Evolutionary conservation across 2,888 invertebrate genomes (phyloP).

Genomic region (Acrobasis suavella): DNA sequence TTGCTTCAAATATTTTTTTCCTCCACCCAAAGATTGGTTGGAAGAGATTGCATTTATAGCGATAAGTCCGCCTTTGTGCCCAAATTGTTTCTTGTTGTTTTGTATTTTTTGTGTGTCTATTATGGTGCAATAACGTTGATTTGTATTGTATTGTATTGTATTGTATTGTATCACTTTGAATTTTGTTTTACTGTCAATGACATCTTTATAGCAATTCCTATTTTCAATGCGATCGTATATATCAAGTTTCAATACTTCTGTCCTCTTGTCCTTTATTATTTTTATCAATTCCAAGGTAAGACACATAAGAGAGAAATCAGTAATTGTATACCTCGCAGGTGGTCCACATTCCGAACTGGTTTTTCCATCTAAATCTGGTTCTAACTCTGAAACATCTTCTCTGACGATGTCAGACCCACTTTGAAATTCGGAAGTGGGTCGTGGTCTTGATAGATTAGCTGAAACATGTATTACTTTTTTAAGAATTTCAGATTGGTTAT

Average conservation of each 20-base stretch:
- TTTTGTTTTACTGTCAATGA: background rate
- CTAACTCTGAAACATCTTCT: slow-evolving; percentile 83
- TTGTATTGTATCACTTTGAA: too few relatives aligned
- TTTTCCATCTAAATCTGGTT: slow-evolving; percentile 70
- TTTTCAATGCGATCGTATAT: too few relatives aligned
- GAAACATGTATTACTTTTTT: slow-evolving; percentile 28
- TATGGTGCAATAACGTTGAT: too few relatives aligned
- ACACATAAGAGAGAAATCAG: background rate
- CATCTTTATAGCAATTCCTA: background rate
- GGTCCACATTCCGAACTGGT: slow-evolving; percentile 83
- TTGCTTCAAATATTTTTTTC: too few relatives aligned
- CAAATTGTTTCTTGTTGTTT: too few relatives aligned
- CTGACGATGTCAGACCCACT: slow-evolving; percentile 79
- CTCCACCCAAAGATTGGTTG: too few relatives aligned
- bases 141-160: too few relatives aligned
- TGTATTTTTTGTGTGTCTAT: too few relatives aligned
- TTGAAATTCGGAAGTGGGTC: slow-evolving; percentile 74
- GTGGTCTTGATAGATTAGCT: slow-evolving; percentile 69
- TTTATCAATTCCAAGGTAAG: background rate
- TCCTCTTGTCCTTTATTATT: background rate
- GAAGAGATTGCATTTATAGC: too few relatives aligned
- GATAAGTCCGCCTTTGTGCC: too few relatives aligned
- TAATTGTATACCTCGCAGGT: slow-evolving; percentile 83
- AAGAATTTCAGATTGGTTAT: too few relatives aligned
- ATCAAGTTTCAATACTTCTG: background rate